Percentiles rank a stretch among this genome's conserved stretches.
These are phyloP conservation scores for Vultur gryphus DNA, from an alignment of 2,797 vertebrate species.

Conservation along the genomic window DNA sequence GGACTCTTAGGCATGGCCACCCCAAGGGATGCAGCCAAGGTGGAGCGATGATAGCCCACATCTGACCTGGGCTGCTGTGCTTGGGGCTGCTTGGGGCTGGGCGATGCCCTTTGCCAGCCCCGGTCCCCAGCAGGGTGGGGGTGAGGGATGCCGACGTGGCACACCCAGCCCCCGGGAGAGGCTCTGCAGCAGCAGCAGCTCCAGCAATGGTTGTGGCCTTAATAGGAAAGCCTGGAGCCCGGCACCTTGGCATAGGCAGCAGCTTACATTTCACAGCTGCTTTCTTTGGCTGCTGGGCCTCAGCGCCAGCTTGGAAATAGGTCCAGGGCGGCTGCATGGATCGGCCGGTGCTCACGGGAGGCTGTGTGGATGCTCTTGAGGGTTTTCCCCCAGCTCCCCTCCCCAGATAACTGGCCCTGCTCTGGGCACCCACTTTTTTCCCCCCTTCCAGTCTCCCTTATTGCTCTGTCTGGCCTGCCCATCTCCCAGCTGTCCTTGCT, in stretches of 20 bases:
- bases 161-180: background rate
- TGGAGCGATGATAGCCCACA: background rate
- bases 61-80: background rate
- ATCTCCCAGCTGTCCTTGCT: background rate
- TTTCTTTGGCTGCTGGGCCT: constrained; percentile 54
- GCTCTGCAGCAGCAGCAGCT: constrained; percentile 28
- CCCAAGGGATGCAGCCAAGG: background rate
- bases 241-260: constrained; percentile 46
- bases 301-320: constrained; percentile 35
- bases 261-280: constrained; percentile 63
- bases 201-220: constrained; percentile 55
- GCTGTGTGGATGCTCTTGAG: background rate
- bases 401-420: background rate
- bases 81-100: background rate
- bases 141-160: background rate
- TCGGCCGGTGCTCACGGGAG: background rate
- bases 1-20: background rate
- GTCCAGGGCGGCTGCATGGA: background rate
- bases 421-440: background rate
- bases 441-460: background rate
- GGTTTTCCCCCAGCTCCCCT: background rate
- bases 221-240: constrained; percentile 66
- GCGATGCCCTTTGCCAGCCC: background rate
- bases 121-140: fast-evolving
- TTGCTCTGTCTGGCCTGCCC: background rate